These are phyloP conservation scores for Teleopsis dalmanni DNA, from an alignment of 1,140 invertebrate species.

Conservation along the genomic window DNA sequence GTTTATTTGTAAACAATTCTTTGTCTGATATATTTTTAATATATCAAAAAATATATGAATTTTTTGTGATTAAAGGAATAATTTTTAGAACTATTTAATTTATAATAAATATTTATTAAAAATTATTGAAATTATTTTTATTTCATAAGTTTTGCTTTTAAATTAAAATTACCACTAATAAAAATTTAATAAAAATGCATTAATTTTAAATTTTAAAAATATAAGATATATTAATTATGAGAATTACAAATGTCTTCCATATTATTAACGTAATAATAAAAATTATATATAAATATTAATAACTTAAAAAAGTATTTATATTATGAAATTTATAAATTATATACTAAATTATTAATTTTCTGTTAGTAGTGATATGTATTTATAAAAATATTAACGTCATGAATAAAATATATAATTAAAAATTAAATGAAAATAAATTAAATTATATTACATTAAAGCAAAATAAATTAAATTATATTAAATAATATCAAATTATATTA, in stretches of 20 bases:
- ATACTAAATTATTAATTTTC: not conserved
- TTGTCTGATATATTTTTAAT: too few relatives aligned
- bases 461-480: too few relatives aligned
- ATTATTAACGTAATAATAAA: constrained; percentile 32
- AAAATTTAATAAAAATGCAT: constrained; percentile 1
- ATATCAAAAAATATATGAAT: too few relatives aligned
- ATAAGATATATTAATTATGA: constrained; percentile 13
- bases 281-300: constrained; percentile 17
- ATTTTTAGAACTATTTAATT: constrained; percentile 6
- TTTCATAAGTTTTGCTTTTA: not conserved
- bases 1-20: too few relatives aligned
- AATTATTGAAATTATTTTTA: not conserved
- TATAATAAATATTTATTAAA: constrained; percentile 7
- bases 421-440: too few relatives aligned
- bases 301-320: constrained; percentile 5
- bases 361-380: too few relatives aligned
- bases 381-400: too few relatives aligned
- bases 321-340: not conserved
- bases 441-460: too few relatives aligned
- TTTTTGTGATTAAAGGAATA: constrained; percentile 2
- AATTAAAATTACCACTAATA: constrained; percentile 2
- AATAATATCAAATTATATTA: too few relatives aligned
- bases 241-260: constrained; percentile 41
- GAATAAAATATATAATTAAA: too few relatives aligned
- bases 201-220: constrained; percentile 2